These are phyloP conservation scores for Onychostoma macrolepis DNA, from an alignment of 2,113 vertebrate species.

Conservation along the genomic window DNA sequence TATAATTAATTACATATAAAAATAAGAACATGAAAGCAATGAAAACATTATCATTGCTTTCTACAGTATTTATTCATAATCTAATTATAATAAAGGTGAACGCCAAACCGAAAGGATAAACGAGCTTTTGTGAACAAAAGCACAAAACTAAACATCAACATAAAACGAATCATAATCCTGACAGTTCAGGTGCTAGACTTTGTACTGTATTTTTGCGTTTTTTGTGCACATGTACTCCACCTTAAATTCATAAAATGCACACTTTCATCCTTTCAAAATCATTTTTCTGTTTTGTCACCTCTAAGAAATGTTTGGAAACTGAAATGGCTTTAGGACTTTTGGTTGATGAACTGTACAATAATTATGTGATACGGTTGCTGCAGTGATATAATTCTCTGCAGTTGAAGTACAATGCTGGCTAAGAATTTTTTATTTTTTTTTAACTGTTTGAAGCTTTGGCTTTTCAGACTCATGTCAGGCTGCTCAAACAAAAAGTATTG, in stretches of 20 bases:
- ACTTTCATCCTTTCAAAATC: neutral
- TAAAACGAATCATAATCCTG: neutral
- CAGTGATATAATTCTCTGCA: neutral
- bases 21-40: neutral
- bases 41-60: neutral
- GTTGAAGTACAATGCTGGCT: no score
- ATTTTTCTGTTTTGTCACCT: neutral
- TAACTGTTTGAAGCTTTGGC: neutral
- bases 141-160: no score
- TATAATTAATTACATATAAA: no score
- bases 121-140: no score
- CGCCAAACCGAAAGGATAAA: no score
- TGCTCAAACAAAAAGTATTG: neutral
- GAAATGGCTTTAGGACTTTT: no score
- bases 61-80: neutral
- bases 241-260: neutral
- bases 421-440: neutral
- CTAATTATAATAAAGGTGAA: neutral
- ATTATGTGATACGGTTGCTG: neutral
- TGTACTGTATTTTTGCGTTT: neutral
- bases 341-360: no score
- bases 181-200: neutral
- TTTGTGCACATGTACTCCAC: neutral
- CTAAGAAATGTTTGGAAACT: no score
- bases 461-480: neutral